Conservation (phyloP, 2,888 invertebrate species). For the Mimachlamys varia region DNA sequence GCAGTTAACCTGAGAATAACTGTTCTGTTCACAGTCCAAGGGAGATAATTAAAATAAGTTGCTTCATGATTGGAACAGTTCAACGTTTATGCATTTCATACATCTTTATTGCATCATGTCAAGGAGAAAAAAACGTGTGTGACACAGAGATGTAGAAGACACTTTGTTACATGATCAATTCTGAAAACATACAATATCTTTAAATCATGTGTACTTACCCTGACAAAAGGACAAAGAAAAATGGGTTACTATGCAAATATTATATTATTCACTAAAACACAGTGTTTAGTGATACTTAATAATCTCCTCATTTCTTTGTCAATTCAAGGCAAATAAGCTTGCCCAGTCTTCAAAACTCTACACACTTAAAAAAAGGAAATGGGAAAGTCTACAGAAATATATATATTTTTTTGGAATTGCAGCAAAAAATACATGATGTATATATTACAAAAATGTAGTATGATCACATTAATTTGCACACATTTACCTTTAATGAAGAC, state of each 20-base stretch:
- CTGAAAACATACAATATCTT: not conserved
- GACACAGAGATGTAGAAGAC: not conserved
- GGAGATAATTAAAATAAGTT: not conserved
- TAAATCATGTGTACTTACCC: not conserved
- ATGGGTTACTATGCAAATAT: not conserved
- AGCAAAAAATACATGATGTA: not conserved
- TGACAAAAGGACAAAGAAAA: not conserved
- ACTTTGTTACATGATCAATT: not conserved
- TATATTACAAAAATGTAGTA: not conserved
- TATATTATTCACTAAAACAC: too few relatives aligned
- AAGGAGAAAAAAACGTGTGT: not conserved
- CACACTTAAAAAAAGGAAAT: too few relatives aligned
- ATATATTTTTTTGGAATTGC: too few relatives aligned
- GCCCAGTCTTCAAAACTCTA: too few relatives aligned
- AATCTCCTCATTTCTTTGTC: not conserved
- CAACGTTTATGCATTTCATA: slow-evolving; percentile 8
- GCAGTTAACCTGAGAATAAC: slow-evolving; percentile 3
- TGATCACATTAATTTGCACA: not conserved
- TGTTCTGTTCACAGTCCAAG: not conserved
- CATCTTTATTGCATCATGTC: not conserved
- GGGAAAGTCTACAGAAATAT: too few relatives aligned
- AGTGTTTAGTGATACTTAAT: too few relatives aligned
- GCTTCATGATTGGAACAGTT: not conserved
- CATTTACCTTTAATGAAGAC: not conserved
- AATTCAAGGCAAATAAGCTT: not conserved